phyloP scores from a whole-genome alignment of 2,888 invertebrate species.

The Cacoxenus indagator region DNA sequence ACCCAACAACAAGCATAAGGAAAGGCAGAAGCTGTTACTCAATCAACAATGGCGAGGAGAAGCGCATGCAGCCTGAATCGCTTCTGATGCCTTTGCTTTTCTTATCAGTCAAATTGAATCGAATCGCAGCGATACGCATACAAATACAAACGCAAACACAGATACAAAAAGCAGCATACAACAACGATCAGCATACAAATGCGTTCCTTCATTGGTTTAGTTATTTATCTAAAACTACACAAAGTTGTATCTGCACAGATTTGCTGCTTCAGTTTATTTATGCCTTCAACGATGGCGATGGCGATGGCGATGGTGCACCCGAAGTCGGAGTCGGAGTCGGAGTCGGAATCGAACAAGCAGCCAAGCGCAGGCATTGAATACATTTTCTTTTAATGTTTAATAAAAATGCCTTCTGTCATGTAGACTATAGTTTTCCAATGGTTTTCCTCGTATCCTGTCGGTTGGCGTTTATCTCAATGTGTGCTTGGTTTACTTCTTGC shows the following conservation, averaged over 20 bases:
- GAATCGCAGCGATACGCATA: too few species aligned
- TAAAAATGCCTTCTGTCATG: conserved; percentile 56
- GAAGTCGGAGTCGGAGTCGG: too few species aligned
- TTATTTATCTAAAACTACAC: neutral
- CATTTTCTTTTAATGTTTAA: conserved; percentile 53
- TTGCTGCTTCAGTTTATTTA: neutral
- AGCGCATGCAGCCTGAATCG: neutral
- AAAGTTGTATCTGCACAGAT: neutral
- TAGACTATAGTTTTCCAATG: neutral
- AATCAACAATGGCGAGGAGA: neutral
- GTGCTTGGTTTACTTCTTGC: too few species aligned
- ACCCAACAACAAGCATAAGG: neutral
- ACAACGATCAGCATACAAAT: neutral
- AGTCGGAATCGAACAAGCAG: too few species aligned
- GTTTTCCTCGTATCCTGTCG: neutral
- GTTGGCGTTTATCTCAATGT: neutral
- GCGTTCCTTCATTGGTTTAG: neutral
- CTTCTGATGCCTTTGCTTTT: neutral
- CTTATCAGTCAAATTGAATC: neutral
- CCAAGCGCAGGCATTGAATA: conserved; percentile 12
- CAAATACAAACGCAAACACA: too few species aligned
- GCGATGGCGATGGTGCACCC: too few species aligned
- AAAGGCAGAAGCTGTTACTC: neutral
- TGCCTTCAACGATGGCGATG: neutral
- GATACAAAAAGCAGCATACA: too few species aligned